Evolutionary conservation across 1,140 invertebrate species (phyloP).

Genomic region (Eumaeus atala): DNA sequence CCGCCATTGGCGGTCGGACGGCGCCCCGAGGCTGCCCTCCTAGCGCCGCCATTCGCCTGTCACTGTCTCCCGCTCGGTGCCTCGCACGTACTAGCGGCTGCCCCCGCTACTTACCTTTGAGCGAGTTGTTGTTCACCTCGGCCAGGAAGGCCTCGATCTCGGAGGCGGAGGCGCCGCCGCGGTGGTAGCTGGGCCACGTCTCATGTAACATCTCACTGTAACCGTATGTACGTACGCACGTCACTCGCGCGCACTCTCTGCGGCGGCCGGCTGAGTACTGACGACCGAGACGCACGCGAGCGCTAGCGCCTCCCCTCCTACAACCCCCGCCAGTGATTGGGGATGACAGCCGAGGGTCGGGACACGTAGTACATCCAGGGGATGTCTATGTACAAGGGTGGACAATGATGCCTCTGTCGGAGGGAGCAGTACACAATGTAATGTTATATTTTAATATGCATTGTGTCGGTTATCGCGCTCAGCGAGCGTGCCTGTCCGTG

Average conservation of each 20-base stretch:
- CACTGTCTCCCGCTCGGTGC: background rate
- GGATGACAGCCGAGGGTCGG: background rate
- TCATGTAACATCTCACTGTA: conserved; percentile 51
- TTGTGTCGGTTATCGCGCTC: background rate
- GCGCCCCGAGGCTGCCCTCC: conserved; percentile 18
- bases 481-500: background rate
- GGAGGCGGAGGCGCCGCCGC: conserved; percentile 36
- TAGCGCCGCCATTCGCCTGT: conserved; percentile 13
- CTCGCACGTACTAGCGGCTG: no score
- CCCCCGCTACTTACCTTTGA: conserved; percentile 40
- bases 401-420: no score
- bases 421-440: background rate
- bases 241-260: conserved; percentile 26
- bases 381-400: no score
- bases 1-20: conserved; percentile 28
- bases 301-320: conserved; percentile 10
- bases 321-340: background rate
- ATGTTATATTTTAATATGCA: background rate
- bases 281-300: conserved; percentile 17
- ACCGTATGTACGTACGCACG: no score
- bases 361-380: no score
- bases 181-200: conserved; percentile 41
- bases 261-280: conserved; percentile 31
- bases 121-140: conserved; percentile 54
- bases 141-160: conserved; percentile 53